phyloP scores from a whole-genome alignment of 1,140 invertebrate genomes.

The Drosophila ercepeae region DNA sequence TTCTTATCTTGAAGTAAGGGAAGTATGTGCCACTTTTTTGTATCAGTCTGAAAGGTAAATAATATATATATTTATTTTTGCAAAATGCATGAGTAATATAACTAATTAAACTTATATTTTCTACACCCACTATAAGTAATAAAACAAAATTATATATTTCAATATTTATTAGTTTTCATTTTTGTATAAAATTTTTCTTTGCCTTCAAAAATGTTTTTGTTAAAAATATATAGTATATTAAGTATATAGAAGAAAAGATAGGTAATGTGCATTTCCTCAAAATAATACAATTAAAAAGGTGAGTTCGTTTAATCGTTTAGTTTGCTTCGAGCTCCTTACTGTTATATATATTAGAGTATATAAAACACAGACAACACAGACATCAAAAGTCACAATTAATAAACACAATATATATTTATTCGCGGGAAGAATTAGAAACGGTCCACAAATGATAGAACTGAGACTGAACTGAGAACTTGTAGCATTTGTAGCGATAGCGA shows the following conservation, averaged over 20 bases:
- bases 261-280: slow-evolving; percentile 70
- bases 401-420: slow-evolving; percentile 73
- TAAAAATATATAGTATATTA: slow-evolving; percentile 42
- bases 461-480: slow-evolving; percentile 23
- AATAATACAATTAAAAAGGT: slow-evolving; percentile 74
- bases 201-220: slow-evolving; percentile 30
- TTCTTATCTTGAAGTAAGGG: slow-evolving; percentile 32
- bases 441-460: slow-evolving; percentile 26
- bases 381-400: slow-evolving; percentile 53
- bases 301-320: slow-evolving; percentile 47
- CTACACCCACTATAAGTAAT: not conserved
- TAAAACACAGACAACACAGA: slow-evolving; percentile 39
- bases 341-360: slow-evolving; percentile 68
- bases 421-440: slow-evolving; percentile 50
- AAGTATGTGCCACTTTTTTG: not conserved
- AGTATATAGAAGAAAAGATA: slow-evolving; percentile 50
- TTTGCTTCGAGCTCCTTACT: slow-evolving; percentile 72
- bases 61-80: too few relatives aligned
- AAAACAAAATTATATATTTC: slow-evolving; percentile 6
- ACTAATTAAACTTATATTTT: too few relatives aligned
- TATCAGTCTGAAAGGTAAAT: too few relatives aligned
- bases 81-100: too few relatives aligned
- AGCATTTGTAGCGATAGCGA: slow-evolving; percentile 34
- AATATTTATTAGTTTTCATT: slow-evolving; percentile 44
- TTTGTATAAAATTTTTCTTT: slow-evolving; percentile 52